Evolutionary conservation across 2,797 vertebrate species (phyloP).

Genomic region (Chromobotia macracanthus): DNA sequence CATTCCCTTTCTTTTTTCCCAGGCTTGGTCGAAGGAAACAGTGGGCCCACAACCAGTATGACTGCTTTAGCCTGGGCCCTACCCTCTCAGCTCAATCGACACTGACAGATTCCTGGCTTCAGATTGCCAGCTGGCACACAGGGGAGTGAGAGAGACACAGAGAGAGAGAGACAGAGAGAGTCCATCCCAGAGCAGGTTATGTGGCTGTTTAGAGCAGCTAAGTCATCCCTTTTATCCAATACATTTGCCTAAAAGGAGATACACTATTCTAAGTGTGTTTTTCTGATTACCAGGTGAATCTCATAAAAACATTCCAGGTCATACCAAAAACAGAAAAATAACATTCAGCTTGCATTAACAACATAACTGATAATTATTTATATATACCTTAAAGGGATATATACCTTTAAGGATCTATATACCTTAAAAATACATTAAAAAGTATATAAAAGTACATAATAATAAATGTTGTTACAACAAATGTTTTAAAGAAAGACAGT

Average conservation of each 20-base stretch:
- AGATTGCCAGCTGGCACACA: constrained; percentile 92
- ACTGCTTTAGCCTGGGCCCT: constrained; percentile 78
- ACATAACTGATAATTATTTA: too few species aligned
- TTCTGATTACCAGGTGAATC: background rate
- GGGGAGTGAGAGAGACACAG: too few species aligned
- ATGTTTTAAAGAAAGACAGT: too few species aligned
- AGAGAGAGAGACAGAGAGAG: too few species aligned
- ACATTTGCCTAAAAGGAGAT: background rate
- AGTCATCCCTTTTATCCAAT: background rate
- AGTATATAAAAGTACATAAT: background rate
- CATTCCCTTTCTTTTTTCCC: constrained; percentile 80
- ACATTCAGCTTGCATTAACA: too few species aligned
- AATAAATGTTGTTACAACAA: too few species aligned
- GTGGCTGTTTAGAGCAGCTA: constrained; percentile 78
- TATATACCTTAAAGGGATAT: too few species aligned
- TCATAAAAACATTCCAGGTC: too few species aligned
- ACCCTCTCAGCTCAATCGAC: constrained; percentile 90
- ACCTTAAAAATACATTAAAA: too few species aligned
- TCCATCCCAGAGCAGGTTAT: background rate
- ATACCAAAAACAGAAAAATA: too few species aligned
- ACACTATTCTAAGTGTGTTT: background rate
- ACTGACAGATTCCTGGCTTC: constrained; percentile 97
- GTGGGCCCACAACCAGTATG: constrained; percentile 88
- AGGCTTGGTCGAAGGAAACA: constrained; percentile 92
- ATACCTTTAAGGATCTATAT: too few species aligned